Evolutionary conservation across 2,797 vertebrate genomes (phyloP).

Genomic region (Tapera naevia): DNA sequence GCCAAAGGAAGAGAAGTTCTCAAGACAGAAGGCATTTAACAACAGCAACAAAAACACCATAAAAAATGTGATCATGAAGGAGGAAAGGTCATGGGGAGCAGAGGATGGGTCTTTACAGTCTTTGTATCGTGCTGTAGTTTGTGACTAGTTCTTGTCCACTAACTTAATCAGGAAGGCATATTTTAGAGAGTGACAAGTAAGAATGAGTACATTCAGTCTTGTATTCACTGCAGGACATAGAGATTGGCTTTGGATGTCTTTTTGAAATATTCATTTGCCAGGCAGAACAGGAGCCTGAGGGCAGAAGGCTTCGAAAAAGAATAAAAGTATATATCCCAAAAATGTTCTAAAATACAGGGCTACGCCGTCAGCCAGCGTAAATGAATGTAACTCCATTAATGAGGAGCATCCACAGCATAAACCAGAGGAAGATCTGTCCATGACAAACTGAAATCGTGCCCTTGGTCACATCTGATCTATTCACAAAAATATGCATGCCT

Average conservation of each 20-base stretch:
- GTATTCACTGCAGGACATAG: constrained; percentile 27
- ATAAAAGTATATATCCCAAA: background rate
- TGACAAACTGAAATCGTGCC: constrained; percentile 30
- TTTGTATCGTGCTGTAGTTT: background rate
- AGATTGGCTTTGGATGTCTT: constrained; percentile 7
- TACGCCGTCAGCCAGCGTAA: constrained; percentile 23
- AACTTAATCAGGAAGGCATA: constrained; percentile 69
- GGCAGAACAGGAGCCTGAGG: constrained; percentile 40
- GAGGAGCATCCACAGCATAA: background rate
- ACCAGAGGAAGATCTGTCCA: background rate
- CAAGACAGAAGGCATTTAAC: constrained; percentile 29
- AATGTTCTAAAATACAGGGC: constrained; percentile 16
- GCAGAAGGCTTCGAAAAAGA: constrained; percentile 27
- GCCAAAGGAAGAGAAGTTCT: constrained; percentile 22
- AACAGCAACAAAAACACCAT: background rate
- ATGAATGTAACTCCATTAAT: background rate
- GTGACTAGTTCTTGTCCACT: constrained; percentile 44
- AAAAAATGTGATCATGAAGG: background rate
- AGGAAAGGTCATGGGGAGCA: constrained; percentile 42
- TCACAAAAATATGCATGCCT: constrained; percentile 37
- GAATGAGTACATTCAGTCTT: constrained; percentile 48
- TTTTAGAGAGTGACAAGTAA: constrained; percentile 62
- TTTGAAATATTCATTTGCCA: constrained; percentile 38
- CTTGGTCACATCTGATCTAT: constrained; percentile 42
- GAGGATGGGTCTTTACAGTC: background rate